phyloP scores from a whole-genome alignment of 64 coral and sea anemone genomes.

The Platygyra sinensis region DNA sequence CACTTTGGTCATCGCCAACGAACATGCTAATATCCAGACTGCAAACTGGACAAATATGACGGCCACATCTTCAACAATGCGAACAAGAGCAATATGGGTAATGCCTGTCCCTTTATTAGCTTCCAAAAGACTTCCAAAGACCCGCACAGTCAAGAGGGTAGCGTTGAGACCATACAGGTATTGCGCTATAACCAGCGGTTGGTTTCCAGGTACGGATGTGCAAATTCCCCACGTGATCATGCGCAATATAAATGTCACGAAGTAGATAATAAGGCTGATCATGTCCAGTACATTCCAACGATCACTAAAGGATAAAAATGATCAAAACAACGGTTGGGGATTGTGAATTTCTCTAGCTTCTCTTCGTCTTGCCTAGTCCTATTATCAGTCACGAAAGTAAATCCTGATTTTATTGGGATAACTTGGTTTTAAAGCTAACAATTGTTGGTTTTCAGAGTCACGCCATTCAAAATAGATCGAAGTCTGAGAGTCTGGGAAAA shows the following conservation, averaged over 20 bases:
- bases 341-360: not conserved
- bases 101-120: not conserved
- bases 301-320: not conserved
- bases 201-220: not conserved
- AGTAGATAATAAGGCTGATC: not conserved
- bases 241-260: constrained; percentile 4
- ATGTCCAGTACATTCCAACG: not conserved
- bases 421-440: too few species aligned
- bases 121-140: not conserved
- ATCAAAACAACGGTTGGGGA: not conserved
- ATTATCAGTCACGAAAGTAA: too few species aligned
- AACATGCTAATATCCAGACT: not conserved
- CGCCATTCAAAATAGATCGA: too few species aligned
- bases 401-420: too few species aligned
- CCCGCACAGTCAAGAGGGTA: not conserved
- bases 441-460: too few species aligned
- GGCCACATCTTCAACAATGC: not conserved
- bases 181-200: not conserved
- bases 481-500: too few species aligned
- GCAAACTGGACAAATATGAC: constrained; percentile 1
- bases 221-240: not conserved
- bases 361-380: too few species aligned
- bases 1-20: not conserved
- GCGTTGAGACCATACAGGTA: constrained; percentile 12
- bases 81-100: not conserved